These are phyloP conservation scores for Apodemia mormo DNA, from an alignment of 2,888 invertebrate species.

Conservation along the genomic window DNA sequence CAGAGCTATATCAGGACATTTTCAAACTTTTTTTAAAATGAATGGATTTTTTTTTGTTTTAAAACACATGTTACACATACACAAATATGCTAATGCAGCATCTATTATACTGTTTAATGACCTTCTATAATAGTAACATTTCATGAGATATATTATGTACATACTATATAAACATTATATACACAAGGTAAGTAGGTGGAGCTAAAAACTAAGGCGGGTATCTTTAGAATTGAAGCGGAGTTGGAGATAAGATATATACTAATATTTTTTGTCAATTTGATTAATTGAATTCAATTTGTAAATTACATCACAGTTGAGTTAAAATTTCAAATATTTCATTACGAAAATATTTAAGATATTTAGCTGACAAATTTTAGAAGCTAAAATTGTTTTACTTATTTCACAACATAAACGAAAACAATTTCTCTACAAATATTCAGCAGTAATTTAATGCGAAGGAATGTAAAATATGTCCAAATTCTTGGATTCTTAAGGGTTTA, in stretches of 20 bases:
- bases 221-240: slow-evolving; percentile 78
- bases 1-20: not conserved
- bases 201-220: slow-evolving; percentile 76
- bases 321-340: too few relatives aligned
- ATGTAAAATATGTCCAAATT: not conserved
- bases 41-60: too few relatives aligned
- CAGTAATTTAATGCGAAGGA: not conserved
- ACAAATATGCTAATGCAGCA: not conserved
- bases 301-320: too few relatives aligned
- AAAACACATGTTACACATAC: not conserved
- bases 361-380: too few relatives aligned
- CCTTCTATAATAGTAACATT: too few relatives aligned
- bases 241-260: slow-evolving; percentile 50
- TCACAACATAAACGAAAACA: too few relatives aligned
- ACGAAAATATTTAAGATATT: too few relatives aligned
- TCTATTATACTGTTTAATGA: too few relatives aligned
- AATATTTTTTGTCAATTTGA: not conserved
- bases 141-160: slow-evolving; percentile 52
- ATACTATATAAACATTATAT: slow-evolving; percentile 72
- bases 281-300: too few relatives aligned
- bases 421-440: not conserved
- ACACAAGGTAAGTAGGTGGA: slow-evolving; percentile 73
- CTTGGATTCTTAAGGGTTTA: not conserved
- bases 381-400: too few relatives aligned
- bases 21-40: too few relatives aligned